Conservation (phyloP, 2,113 vertebrate species). For the Eudyptes chrysolophus region DNA sequence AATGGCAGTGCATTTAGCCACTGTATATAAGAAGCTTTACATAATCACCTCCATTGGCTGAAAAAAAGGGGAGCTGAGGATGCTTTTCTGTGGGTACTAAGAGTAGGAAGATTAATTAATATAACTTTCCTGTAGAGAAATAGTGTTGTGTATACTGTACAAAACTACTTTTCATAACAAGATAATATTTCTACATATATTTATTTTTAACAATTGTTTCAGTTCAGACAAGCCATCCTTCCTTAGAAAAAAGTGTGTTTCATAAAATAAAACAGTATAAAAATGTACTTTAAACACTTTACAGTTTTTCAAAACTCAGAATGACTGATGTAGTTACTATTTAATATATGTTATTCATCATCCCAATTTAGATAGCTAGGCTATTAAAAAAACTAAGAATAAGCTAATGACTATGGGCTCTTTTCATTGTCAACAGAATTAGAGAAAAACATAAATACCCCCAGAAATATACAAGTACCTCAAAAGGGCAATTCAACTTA, state of each 20-base stretch:
- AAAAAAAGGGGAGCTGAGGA: background rate
- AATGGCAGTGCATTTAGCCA: background rate
- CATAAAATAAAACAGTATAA: background rate
- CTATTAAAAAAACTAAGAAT: background rate
- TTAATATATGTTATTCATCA: background rate
- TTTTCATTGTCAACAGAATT: background rate
- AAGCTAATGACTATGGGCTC: background rate
- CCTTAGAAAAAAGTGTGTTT: background rate
- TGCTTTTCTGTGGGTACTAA: background rate
- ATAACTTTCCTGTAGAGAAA: background rate
- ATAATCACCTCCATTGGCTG: background rate
- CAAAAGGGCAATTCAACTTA: background rate
- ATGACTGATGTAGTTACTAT: background rate
- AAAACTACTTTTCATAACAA: background rate
- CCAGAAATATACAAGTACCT: background rate
- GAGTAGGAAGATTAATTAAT: background rate
- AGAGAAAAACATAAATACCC: background rate
- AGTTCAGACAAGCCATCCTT: background rate
- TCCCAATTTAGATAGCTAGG: background rate
- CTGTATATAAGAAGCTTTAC: background rate
- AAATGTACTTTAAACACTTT: background rate
- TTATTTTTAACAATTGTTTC: fast-evolving
- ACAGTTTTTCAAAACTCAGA: background rate
- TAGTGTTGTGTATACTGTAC: background rate
- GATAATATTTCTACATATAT: background rate